Percentiles rank a stretch among this genome's conserved stretches.
Evolutionary conservation across 2,113 vertebrate genomes (phyloP).

Genomic region (Epinephelus cyanopodus): DNA sequence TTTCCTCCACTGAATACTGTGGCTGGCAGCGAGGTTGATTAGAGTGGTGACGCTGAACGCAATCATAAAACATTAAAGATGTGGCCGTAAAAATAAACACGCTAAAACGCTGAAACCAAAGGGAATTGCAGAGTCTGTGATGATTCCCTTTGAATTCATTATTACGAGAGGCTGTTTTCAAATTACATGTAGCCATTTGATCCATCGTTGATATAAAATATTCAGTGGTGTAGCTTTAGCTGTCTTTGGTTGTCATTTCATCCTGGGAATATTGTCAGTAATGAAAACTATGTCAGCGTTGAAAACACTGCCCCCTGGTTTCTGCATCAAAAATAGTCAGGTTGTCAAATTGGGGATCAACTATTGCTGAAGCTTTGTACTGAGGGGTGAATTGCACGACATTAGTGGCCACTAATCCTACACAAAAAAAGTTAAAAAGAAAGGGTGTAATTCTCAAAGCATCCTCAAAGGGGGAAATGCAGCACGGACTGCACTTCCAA

Average conservation of each 20-base stretch:
- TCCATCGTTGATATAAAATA: neutral
- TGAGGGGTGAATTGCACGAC: neutral
- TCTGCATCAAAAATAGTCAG: neutral
- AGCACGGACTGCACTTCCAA: too few relatives aligned
- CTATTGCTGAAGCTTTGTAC: neutral
- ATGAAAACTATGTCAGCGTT: neutral
- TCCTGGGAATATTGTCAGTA: neutral
- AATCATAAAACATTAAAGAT: neutral
- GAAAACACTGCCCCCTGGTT: neutral
- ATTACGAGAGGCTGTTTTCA: neutral
- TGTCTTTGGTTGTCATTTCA: neutral
- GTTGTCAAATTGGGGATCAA: neutral
- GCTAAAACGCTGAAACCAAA: neutral
- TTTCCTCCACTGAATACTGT: conserved; percentile 3
- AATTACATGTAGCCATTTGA: neutral
- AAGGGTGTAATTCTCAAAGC: too few relatives aligned
- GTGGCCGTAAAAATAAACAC: neutral
- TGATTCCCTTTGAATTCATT: too few relatives aligned
- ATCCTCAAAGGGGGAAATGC: too few relatives aligned
- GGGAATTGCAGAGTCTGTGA: neutral
- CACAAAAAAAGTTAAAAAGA: too few relatives aligned
- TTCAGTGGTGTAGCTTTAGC: neutral
- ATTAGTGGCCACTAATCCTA: too few relatives aligned
- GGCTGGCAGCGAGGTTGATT: neutral
- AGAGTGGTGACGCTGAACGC: neutral